Base-by-base conservation (phyloP, 92 coral and sea anemone genomes). In the Palythoa grandiflora region DNA sequence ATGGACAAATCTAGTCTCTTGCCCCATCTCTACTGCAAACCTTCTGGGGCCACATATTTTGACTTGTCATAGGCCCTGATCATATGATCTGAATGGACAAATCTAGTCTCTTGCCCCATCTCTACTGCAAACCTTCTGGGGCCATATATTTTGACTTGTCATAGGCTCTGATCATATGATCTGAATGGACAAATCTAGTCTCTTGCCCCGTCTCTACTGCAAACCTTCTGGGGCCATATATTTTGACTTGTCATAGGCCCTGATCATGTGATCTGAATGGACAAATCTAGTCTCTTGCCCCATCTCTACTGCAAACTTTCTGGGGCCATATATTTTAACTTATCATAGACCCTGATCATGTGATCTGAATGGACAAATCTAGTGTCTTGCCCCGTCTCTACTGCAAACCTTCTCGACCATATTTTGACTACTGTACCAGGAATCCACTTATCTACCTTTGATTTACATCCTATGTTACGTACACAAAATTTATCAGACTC, bases 301-400 rank as follows among this genome's bases (percentile, higher is more conserved):
- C 51, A 78, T 78, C 75, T 54, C 70, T n/a, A 80, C 87, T 53
- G 44, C 70, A 88, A 79, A 79, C 36, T 19, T 28, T 80, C 81
- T 72, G 65, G 65, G 91, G 63, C 87, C 75, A 80, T 87, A 88
- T 28, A 88, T 73, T 68, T 80, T 84, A 68, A 88, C 79, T 68
- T n/a, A n/a, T 83, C 87, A 80, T 87, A 77, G 73, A 87, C 87
- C 81, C 47, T 88, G 37, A 77, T 88, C 80, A 88, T 72, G 68
- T 88, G 91, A 80, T 88, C 91, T 70, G 83, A 68, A 59, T 80
- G 91, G 74, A 88, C 87, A 88, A 79, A 71, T 53, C 81, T 88
- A 70, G 77, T 87, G 55, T 78, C 78, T 57, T 87, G 86, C 68
- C 90, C 78, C 51, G 78, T 78, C 75, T 54, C 70, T n/a, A 80